Evolutionary conservation across 2,888 invertebrate species (phyloP).

Genomic region (Netelia melanura): DNA sequence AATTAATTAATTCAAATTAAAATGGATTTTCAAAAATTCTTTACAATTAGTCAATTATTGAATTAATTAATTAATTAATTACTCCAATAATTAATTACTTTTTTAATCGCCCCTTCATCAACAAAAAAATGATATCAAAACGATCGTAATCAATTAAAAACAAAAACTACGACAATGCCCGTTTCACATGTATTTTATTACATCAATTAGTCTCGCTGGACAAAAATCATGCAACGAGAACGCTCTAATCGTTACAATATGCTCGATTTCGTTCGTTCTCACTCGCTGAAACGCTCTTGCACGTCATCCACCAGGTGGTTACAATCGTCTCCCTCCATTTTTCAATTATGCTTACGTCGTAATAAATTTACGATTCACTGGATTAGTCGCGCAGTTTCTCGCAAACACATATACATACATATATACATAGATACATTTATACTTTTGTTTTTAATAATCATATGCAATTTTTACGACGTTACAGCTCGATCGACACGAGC

Average conservation of each 20-base stretch:
- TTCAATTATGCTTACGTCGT: constrained; percentile 39
- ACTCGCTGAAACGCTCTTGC: background rate
- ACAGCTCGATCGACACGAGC: background rate
- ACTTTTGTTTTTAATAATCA: constrained; percentile 17
- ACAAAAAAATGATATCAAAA: too few species aligned
- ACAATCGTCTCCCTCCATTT: constrained; percentile 5
- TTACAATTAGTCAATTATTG: too few species aligned
- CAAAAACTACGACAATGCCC: background rate
- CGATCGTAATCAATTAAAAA: background rate
- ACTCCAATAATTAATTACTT: too few species aligned
- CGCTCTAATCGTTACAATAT: constrained; percentile 43
- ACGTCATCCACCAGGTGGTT: constrained; percentile 39
- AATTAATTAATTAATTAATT: too few species aligned
- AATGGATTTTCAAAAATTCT: too few species aligned
- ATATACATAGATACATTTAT: constrained; percentile 65
- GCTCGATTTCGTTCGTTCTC: constrained; percentile 18
- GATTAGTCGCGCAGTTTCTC: constrained; percentile 30
- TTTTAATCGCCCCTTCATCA: too few species aligned
- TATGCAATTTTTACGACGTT: background rate
- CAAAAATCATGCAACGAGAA: constrained; percentile 25
- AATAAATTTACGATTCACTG: constrained; percentile 29
- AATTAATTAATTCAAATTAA: too few species aligned
- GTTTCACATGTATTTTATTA: constrained; percentile 58
- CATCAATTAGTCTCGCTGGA: constrained; percentile 46
- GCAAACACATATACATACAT: constrained; percentile 61